Conservation (phyloP, 2,113 vertebrate species). For the Vulpes lagopus region DNA sequence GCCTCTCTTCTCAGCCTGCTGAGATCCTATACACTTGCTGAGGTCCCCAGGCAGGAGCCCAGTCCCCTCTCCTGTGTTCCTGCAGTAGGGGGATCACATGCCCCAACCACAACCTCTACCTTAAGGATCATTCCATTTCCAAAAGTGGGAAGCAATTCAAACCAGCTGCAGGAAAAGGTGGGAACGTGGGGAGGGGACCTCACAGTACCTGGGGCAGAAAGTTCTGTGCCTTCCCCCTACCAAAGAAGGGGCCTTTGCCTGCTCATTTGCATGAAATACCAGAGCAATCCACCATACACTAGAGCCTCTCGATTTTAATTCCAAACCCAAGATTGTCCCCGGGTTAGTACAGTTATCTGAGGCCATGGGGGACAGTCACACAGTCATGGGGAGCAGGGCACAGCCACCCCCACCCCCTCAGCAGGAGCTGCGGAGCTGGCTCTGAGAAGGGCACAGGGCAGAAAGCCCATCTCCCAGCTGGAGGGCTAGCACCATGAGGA, state of each 20-base stretch:
- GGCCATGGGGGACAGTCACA: not conserved
- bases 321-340: not conserved
- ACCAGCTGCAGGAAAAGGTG: not conserved
- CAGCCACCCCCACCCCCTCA: not conserved
- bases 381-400: not conserved
- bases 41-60: not conserved
- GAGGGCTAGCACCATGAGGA: not conserved
- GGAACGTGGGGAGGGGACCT: no score
- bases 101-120: not conserved
- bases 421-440: not conserved
- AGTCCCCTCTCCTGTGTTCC: not conserved
- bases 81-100: not conserved
- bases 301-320: not conserved
- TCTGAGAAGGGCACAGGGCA: not conserved
- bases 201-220: not conserved
- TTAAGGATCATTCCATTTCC: not conserved
- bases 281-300: not conserved
- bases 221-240: not conserved
- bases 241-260: fast-evolving
- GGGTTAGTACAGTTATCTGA: not conserved
- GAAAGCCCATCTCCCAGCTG: not conserved
- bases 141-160: not conserved
- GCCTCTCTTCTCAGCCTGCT: not conserved
- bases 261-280: not conserved
- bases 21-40: not conserved